Base-by-base conservation (phyloP, 2,888 invertebrate species). In the Lithodes maja region DNA sequence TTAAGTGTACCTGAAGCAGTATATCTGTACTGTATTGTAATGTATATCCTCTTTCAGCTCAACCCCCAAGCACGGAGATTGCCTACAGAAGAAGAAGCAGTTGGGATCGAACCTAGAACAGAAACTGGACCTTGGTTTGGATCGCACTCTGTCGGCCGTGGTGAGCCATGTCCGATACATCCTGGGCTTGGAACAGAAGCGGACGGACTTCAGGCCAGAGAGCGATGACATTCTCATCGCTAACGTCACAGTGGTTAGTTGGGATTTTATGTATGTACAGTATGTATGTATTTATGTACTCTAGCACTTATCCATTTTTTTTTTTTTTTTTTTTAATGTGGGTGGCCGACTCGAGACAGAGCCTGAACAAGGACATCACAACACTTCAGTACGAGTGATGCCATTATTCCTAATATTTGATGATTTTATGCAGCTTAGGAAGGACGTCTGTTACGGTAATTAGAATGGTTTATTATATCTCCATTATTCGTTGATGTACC, bases 151-250 rank as follows among this genome's bases (percentile, higher is more conserved):
- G 86, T 96, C 96, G 91, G 97, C 98, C 0, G 96, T 99, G 52
- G 96, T 97, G 90, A 97, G 97, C 82, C 99, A 98, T 97, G 97
- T 98, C 0, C 97, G 97, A 93, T 95, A 97, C 86, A 96, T 98
- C 93, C 95, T 99, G 49, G 97, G 97, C 94, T 96, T 96, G 0
- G 99, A 99, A 93, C 99, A 99, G 94, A 98, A 97, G 94, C 99
- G 98, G 94, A 97, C 97, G 0, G 99, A 99, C 94, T 99, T 95
- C 93, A 94, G 94, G 92, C 94, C 95, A 7, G 95, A 99, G 93
- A 77, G 87, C n/a, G 91, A 91, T 52, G 87, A 91, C 50, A 90
- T 90, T n/a, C 97, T 97, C 68, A 92, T 93, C 49, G 92, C 93
- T 0, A 94, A 97, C 61, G 96, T 97, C 1, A 97, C 98, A 17